Conservation (phyloP, 2,113 vertebrate genomes). For the Sylvilagus bachmani region DNA sequence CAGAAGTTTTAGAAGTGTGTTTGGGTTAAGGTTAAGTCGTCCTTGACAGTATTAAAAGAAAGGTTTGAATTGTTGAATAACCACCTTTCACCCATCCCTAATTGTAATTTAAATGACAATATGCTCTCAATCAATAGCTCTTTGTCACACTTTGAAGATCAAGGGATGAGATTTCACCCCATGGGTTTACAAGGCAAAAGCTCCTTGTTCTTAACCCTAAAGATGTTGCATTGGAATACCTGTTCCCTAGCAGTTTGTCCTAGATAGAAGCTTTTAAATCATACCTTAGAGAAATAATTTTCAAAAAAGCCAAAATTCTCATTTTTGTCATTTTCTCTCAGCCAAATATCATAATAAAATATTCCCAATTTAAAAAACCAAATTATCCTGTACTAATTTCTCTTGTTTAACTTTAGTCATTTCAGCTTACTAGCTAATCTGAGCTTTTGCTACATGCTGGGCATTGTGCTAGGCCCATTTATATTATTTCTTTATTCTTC, state of each 20-base stretch:
- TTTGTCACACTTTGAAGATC: conserved; percentile 95
- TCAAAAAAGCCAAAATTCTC: conserved; percentile 82
- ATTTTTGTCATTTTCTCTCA: conserved; percentile 82
- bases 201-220: conserved; percentile 85
- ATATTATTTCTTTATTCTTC: background rate
- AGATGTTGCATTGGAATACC: conserved; percentile 83
- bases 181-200: conserved; percentile 88
- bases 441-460: background rate
- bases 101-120: conserved; percentile 99
- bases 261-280: conserved; percentile 82
- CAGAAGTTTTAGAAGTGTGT: conserved; percentile 86
- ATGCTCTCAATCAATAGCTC: conserved; percentile 96
- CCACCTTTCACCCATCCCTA: conserved; percentile 94
- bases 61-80: conserved; percentile 94
- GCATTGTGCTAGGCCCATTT: background rate
- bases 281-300: conserved; percentile 75
- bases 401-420: conserved; percentile 30
- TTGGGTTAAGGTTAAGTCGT: conserved; percentile 91
- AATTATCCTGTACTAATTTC: conserved; percentile 71
- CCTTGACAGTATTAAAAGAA: conserved; percentile 91
- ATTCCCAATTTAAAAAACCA: conserved; percentile 73
- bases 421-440: background rate
- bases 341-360: conserved; percentile 79
- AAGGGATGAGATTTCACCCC: conserved; percentile 94
- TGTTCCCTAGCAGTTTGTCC: conserved; percentile 80